Evolutionary conservation across 2,113 vertebrate genomes (phyloP).

Genomic region (Paramisgurnus dabryanus): DNA sequence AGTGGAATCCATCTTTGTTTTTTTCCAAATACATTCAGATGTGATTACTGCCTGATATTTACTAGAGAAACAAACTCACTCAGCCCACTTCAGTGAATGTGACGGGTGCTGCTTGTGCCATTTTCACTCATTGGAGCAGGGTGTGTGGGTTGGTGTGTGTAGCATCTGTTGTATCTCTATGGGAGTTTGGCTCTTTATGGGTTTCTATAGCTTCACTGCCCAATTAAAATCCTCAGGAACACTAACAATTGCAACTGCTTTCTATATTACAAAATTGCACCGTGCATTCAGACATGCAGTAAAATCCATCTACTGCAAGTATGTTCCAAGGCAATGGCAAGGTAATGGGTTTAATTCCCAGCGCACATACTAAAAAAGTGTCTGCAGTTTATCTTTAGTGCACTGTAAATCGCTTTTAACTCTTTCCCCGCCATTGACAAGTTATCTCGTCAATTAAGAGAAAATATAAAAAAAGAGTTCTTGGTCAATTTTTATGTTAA

Average conservation of each 20-base stretch:
- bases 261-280: no score
- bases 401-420: no score
- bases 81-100: constrained; percentile 25
- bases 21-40: constrained; percentile 3
- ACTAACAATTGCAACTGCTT: background rate
- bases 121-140: constrained; percentile 55
- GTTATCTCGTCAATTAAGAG: no score
- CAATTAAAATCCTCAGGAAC: background rate
- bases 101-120: constrained; percentile 46
- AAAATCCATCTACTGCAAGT: no score
- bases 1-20: background rate
- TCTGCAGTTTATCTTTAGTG: no score
- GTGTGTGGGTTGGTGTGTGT: constrained; percentile 38
- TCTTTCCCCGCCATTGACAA: no score
- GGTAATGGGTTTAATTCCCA: no score
- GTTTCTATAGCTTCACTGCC: constrained; percentile 42
- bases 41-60: constrained; percentile 16
- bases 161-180: constrained; percentile 20
- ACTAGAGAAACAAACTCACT: constrained; percentile 17
- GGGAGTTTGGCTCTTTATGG: constrained; percentile 7
- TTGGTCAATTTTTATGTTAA: no score
- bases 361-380: no score
- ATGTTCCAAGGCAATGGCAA: no score
- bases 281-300: background rate
- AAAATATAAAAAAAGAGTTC: no score